Evolutionary conservation across 92 coral and sea anemone species (phyloP).

Genomic region (Epizoanthus rinbou): DNA sequence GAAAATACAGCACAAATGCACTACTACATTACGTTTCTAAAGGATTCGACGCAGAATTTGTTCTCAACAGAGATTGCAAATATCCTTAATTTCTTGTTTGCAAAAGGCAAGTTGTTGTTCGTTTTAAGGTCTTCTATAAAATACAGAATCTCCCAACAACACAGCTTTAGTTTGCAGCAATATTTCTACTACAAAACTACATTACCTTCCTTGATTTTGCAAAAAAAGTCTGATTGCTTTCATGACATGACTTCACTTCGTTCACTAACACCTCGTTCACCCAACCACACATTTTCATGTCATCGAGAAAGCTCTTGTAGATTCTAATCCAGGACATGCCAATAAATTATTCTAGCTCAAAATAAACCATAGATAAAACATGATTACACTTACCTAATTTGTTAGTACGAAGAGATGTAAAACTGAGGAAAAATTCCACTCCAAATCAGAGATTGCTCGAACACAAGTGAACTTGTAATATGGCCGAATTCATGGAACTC

Average conservation of each 20-base stretch:
- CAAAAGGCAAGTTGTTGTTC: background rate
- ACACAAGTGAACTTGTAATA: constrained; percentile 51
- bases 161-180: background rate
- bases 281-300: background rate
- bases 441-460: constrained; percentile 48
- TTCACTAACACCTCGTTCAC: too few relatives aligned
- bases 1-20: background rate
- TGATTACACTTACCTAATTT: constrained; percentile 22
- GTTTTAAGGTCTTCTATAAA: background rate
- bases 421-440: constrained; percentile 31
- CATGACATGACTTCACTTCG: too few relatives aligned
- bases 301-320: background rate
- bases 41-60: background rate
- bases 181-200: background rate
- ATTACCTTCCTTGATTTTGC: background rate
- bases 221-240: background rate
- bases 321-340: background rate
- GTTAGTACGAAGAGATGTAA: constrained; percentile 37
- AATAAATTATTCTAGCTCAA: background rate
- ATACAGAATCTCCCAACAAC: background rate
- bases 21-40: background rate
- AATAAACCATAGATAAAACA: background rate
- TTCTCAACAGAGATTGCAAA: background rate
- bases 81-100: background rate
- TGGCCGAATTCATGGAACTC: constrained; percentile 71